Base-by-base conservation (phyloP, 2,113 vertebrate genomes). In the Malurus cyaneus region DNA sequence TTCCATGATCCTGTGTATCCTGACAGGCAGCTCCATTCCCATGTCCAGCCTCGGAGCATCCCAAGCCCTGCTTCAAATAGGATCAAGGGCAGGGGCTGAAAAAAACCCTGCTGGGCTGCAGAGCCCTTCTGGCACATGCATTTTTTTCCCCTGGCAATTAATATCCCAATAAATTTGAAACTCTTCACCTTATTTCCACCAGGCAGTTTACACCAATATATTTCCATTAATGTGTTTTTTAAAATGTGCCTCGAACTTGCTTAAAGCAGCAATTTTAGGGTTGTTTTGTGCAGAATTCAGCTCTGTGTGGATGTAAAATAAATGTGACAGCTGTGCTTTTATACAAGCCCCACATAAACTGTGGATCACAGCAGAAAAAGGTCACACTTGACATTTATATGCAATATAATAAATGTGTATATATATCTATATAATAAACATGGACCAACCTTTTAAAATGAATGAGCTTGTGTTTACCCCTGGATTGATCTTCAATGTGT, bases 1-100 rank as follows among this genome's bases (percentile, higher is more conserved):
- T 59, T 44, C 72, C 71, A 17, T 6, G 52, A 14, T 73, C 23
- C 59, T 6, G 14, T 49, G 34, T 23, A 9, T 61, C 61, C 76
- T 1, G 12, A 15, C 2, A 3, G 34, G 34, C 52, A 15, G 7
- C 53, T 61, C 61, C 4, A 1, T 12, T 18, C 31, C 36, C 26
- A 0, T 0, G 2, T 8, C 66, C 41, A 2, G 26, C 39, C 1
- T 6, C 0, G 0, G n/a, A 34, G 34, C 34, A 60, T 13, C 74
- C 70, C 10, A 32, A 80, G 4, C 36, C 10, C 29, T 9, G 18
- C 65, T 61, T 32, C 54, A 6, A 24, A 32, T 24, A 56, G 20
- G 17, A 60, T 9, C 26, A 12, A 70, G 69, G 41, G 13, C 59
- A 39, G 18, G 29, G 23, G 29, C 56, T 66, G 34, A 7, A 41